Conservation (phyloP, 2,888 invertebrate species). For the Epinotia demarniana region DNA sequence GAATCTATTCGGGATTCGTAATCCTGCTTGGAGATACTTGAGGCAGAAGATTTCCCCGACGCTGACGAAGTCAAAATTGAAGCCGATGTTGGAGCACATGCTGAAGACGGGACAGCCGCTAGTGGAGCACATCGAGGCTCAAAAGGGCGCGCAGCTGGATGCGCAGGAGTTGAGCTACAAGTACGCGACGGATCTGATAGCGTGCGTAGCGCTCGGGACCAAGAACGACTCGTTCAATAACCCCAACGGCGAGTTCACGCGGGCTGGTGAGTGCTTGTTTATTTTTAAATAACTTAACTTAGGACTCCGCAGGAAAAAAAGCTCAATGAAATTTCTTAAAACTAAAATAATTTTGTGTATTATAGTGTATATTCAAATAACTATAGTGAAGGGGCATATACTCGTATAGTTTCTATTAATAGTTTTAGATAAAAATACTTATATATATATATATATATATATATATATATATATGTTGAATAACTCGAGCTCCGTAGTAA, state of each 20-base stretch:
- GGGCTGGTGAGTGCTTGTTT: constrained; percentile 49
- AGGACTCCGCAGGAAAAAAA: too few relatives aligned
- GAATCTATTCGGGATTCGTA: constrained; percentile 53
- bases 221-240: constrained; percentile 50
- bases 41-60: constrained; percentile 52
- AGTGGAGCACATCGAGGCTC: constrained; percentile 48
- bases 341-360: too few relatives aligned
- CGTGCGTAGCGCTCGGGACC: constrained; percentile 52
- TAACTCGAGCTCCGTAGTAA: too few relatives aligned
- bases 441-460: too few relatives aligned
- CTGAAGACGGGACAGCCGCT: constrained; percentile 50
- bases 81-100: constrained; percentile 52
- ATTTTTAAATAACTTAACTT: too few relatives aligned
- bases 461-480: too few relatives aligned
- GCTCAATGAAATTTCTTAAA: too few relatives aligned
- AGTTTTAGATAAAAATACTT: too few relatives aligned
- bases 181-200: constrained; percentile 52
- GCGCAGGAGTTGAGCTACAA: constrained; percentile 52
- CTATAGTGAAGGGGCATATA: too few relatives aligned
- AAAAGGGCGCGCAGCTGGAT: constrained; percentile 37
- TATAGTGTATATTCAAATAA: too few relatives aligned
- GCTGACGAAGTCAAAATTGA: constrained; percentile 47
- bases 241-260: constrained; percentile 50
- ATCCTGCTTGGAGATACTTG: constrained; percentile 53
- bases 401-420: too few relatives aligned